phyloP scores from a whole-genome alignment of 2,113 vertebrate species.

The Morone chrysops region DNA sequence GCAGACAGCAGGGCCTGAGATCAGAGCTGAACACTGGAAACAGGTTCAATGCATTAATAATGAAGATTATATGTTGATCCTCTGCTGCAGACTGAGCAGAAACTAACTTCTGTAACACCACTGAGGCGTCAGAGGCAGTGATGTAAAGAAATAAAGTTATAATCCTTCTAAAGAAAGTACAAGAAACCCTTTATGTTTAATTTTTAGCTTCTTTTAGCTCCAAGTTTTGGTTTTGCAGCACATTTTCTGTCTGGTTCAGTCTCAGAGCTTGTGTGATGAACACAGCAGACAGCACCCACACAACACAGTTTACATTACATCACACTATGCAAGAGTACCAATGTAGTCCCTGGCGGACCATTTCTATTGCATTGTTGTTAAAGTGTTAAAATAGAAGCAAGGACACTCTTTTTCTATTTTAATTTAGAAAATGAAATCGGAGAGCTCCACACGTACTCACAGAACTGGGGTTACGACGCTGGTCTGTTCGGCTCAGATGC shows the following conservation, averaged over 20 bases:
- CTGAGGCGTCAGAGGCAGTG: not conserved
- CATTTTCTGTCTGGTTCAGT: not conserved
- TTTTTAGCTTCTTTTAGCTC: not conserved
- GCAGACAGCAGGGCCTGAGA: slow-evolving; percentile 18
- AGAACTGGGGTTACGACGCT: too few species aligned
- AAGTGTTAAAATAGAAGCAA: too few species aligned
- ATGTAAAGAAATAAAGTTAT: not conserved
- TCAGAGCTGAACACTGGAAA: slow-evolving; percentile 22
- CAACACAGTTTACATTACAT: too few species aligned
- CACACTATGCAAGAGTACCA: too few species aligned
- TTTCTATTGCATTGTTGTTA: too few species aligned
- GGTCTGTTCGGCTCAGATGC: too few species aligned
- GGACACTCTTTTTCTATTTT: too few species aligned
- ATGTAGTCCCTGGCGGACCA: too few species aligned
- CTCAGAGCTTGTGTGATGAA: not conserved
- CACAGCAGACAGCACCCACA: not conserved
- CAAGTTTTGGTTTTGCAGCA: not conserved
- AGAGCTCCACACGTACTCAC: too few species aligned
- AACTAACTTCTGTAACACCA: not conserved
- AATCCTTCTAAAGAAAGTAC: not conserved
- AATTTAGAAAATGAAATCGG: too few species aligned
- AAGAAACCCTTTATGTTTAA: not conserved
- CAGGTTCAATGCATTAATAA: slow-evolving; percentile 13
- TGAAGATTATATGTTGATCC: slow-evolving; percentile 33
- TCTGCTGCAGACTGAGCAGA: slow-evolving; percentile 2